Evolutionary conservation across 2,797 vertebrate species (phyloP).

Genomic region (Euthynnus affinis): DNA sequence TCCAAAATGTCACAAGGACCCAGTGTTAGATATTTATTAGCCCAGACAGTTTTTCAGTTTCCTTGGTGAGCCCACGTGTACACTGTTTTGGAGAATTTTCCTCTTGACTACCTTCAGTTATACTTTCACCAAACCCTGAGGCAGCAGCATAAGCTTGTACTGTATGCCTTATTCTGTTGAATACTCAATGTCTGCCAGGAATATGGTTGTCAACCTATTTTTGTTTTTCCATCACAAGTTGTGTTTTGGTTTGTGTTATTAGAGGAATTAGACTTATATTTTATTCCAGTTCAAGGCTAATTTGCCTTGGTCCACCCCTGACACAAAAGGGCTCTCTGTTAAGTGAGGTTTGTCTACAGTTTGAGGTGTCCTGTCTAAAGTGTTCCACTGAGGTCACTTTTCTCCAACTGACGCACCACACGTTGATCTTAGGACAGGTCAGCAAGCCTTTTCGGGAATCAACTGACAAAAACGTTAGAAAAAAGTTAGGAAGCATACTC

Average conservation of each 20-base stretch:
- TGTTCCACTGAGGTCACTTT: constrained; percentile 76
- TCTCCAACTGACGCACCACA: constrained; percentile 33
- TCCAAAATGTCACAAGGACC: neutral
- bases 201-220: constrained; percentile 60
- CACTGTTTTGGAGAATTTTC: constrained; percentile 9
- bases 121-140: neutral
- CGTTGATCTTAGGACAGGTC: constrained; percentile 51
- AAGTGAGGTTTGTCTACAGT: constrained; percentile 39
- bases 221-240: constrained; percentile 56
- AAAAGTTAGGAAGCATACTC: constrained; percentile 2
- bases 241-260: constrained; percentile 52
- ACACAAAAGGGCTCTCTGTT: constrained; percentile 74
- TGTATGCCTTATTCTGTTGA: constrained; percentile 18
- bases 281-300: constrained; percentile 55
- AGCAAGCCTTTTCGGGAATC: constrained; percentile 59
- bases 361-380: constrained; percentile 68
- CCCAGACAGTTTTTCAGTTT: neutral
- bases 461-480: constrained; percentile 34
- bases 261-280: constrained; percentile 57
- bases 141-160: constrained; percentile 21
- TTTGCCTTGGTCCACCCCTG: constrained; percentile 64
- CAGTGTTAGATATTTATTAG: neutral
- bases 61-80: neutral
- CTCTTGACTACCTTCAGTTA: constrained; percentile 4
- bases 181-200: constrained; percentile 55